Conservation (phyloP, 2,888 invertebrate genomes). For the Euproctis similis region DNA sequence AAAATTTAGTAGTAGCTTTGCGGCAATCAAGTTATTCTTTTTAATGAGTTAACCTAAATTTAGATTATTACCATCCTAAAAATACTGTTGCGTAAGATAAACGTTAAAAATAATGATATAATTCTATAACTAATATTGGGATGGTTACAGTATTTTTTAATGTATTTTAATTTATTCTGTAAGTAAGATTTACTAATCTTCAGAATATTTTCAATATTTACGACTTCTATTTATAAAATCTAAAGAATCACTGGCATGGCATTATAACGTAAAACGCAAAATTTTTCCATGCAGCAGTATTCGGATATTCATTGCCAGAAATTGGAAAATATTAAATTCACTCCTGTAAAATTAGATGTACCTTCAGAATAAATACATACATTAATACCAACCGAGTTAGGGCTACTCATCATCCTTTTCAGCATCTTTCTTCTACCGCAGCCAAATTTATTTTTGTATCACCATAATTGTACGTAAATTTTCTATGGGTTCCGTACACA, state of each 20-base stretch:
- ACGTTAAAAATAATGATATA: slow-evolving; percentile 74
- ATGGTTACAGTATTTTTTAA: no score
- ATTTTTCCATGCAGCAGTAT: no score
- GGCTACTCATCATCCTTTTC: slow-evolving; percentile 29
- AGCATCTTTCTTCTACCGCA: slow-evolving; percentile 28
- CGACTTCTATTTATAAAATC: no score
- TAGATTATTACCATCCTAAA: slow-evolving; percentile 64
- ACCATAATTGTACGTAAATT: slow-evolving; percentile 11
- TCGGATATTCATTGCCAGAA: no score
- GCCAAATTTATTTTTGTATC: slow-evolving; percentile 23
- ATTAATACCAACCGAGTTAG: slow-evolving; percentile 58
- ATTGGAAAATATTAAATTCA: no score
- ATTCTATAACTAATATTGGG: slow-evolving; percentile 64
- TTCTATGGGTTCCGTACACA: slow-evolving; percentile 25
- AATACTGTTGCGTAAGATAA: slow-evolving; percentile 72
- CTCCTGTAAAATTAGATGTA: no score
- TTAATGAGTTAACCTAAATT: slow-evolving; percentile 59
- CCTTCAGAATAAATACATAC: slow-evolving; percentile 73
- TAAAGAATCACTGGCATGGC: no score
- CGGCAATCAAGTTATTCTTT: slow-evolving; percentile 34
- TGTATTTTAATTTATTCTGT: no score
- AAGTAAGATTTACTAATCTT: no score
- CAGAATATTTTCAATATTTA: no score
- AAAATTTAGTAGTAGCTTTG: slow-evolving; percentile 40
- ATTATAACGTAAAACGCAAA: no score